Conservation (phyloP, 1,140 invertebrate genomes). For the Vanessa tameamea region DNA sequence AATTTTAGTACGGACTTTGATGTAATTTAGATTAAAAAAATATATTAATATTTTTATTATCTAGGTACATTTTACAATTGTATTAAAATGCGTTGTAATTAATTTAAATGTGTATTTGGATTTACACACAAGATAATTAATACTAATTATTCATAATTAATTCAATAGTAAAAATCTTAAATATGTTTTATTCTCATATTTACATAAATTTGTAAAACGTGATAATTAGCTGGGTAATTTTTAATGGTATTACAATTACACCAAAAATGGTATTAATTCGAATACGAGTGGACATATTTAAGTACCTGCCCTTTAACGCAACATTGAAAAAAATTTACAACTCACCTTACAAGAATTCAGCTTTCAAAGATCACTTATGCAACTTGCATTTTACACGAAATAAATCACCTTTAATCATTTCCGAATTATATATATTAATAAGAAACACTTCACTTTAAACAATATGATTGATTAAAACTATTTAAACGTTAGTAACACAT, state of each 20-base stretch:
- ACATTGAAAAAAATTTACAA: conserved; percentile 12
- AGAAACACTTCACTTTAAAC: background rate
- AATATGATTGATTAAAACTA: background rate
- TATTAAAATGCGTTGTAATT: too few relatives aligned
- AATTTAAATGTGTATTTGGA: too few relatives aligned
- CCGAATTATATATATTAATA: background rate
- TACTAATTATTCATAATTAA: too few relatives aligned
- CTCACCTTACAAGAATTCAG: conserved; percentile 27
- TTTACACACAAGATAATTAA: too few relatives aligned
- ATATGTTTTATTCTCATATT: too few relatives aligned
- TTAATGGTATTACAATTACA: background rate
- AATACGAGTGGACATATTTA: background rate
- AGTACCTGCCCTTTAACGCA: conserved; percentile 8
- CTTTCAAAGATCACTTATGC: conserved; percentile 14
- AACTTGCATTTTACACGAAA: conserved; percentile 19
- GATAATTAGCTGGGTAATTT: background rate
- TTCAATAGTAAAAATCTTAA: too few relatives aligned
- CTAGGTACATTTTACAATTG: too few relatives aligned
- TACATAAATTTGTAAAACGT: too few relatives aligned
- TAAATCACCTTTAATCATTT: conserved; percentile 3
- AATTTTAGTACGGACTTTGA: too few relatives aligned
- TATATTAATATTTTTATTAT: too few relatives aligned
- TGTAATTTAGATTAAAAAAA: too few relatives aligned
- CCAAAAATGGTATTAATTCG: background rate
- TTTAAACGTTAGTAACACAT: background rate